Evolutionary conservation across 2,113 vertebrate species (phyloP), one percentile per base, ranked within the genome.

Genomic region (Tympanuchus pallidicinctus): DNA sequence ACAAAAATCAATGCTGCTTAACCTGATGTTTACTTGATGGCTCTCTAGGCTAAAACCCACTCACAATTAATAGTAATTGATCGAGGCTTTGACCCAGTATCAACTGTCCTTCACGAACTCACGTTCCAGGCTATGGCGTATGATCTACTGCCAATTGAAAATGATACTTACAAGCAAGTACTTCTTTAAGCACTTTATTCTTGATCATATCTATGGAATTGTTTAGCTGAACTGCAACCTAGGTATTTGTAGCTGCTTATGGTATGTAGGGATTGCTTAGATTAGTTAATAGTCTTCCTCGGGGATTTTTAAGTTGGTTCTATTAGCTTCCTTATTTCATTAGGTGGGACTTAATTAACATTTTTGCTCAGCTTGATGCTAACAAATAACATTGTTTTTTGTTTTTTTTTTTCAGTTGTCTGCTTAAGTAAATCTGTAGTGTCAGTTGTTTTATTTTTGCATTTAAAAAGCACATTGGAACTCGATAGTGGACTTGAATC

Each of bases 91-190:
- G 99, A 99, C 97, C 98, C 99, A 4, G 98, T 99, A 69, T 99
- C 98, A 57, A 98, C 99, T 88, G 98, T 99, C 67, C 98, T 99
- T 43, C 99, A 99, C 74, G 99, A 99, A 95, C 98, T 99, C 88
- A 99, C 99, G 85, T 99, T 99, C 97, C 99, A 99, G 96, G 99
- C 99, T 96, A 99, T 99, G 99, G 98, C 98, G 19, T 99, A 99
- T 61, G 99, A 99, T 96, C 98, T 99, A n/a, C 96, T 99, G n/a
- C 97, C 98, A 28, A 98, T 99, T 96, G 97, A 98, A 96, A 98
- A 98, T 59, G 98, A 99, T 96, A 98, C 95, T 88, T 99, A 99
- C 98, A 99, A 98, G 99, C 98, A 98, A 98, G 98, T 97, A 96
- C 94, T 96, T 88, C 7, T 25, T 40, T 32, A 36, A 84, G 21